Evolutionary conservation across 2,113 vertebrate genomes (phyloP), one percentile per base, ranked within the genome.

Genomic region (Thalassoma bifasciatum): DNA sequence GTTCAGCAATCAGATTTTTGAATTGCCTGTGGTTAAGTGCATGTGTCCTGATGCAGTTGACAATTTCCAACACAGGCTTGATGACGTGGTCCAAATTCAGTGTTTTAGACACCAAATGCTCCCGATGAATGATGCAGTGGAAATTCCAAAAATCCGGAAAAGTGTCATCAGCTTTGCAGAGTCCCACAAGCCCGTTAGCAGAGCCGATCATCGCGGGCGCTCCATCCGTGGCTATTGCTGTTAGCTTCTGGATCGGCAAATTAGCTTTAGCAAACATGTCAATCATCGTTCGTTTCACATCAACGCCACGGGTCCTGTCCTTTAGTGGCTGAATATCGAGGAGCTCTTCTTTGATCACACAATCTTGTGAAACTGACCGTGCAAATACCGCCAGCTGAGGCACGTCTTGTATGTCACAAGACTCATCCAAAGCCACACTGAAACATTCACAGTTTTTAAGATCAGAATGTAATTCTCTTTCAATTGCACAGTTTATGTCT

Each of bases 131-230:
- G 56, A 90, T 85, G 61, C 77, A 86, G 68, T 86, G 75, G 51
- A 88, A 84, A 40, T 46, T 85, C 79, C 70, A 83, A 77, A 85
- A 85, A 1, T 81, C 74, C 0, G 78, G 75, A 72, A 82, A 86
- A 23, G 8, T 19, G 13, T 75, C 8, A 17, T 83, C 74, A 79
- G 66, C 54, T 76, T 81, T 81, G 19, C 79, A 81, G 44, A 85
- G 59, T 47, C 76, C 79, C 22, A 87, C 77, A 77, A 85, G 68
- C 1, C 77, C 72, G 9, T 79, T 86, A 40, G 46, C 54, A 23
- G 46, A 66, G 60, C 62, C 37, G 19, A 61, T 60, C 68, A 53
- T 72, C 4, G 54, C 19, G 42, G 77, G 70, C 19, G 24, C 69
- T 42, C 66, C 75, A 51, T 68, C 65, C 11, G 38, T 68, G 73